Conservation (phyloP, 2,797 vertebrate genomes). For the Fistularia commersonii region DNA sequence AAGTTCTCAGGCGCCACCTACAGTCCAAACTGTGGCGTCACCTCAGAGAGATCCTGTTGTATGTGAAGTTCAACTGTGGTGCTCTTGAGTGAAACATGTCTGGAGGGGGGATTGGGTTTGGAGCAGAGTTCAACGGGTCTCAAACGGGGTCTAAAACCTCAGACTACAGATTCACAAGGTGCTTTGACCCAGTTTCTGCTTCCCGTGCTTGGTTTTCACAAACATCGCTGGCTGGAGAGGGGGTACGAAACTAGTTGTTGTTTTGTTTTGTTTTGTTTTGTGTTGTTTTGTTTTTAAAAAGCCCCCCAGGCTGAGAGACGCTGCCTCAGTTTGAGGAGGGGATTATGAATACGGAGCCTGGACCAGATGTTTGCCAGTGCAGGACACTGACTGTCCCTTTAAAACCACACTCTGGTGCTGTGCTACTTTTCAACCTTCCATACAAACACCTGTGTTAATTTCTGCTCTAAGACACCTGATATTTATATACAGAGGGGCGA, state of each 20-base stretch:
- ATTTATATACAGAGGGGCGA: constrained; percentile 45
- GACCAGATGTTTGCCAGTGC: constrained; percentile 54
- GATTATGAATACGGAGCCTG: too few species aligned
- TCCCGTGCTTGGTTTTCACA: too few species aligned
- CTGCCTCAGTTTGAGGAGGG: too few species aligned
- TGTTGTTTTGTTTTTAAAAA: too few species aligned
- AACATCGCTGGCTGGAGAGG: too few species aligned
- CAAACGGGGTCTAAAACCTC: neutral
- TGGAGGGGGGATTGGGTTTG: constrained; percentile 13
- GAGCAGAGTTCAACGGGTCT: constrained; percentile 8
- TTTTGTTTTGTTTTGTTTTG: too few species aligned
- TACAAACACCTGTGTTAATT: constrained; percentile 23
- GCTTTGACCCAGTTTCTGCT: too few species aligned
- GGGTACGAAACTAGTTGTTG: too few species aligned
- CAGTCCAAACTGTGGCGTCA: constrained; percentile 1
- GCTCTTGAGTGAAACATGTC: constrained; percentile 31
- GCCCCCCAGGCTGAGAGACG: too few species aligned
- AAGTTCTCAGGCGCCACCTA: constrained; percentile 41
- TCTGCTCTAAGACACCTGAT: constrained; percentile 25
- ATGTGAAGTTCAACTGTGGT: constrained; percentile 19
- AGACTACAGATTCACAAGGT: too few species aligned
- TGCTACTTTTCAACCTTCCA: constrained; percentile 20
- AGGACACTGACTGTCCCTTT: constrained; percentile 58
- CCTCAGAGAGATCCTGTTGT: neutral
- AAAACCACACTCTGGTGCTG: constrained; percentile 19